A percentile compares a stretch with the other conserved stretches of the same genome.
phyloP scores from a whole-genome alignment of 2,797 vertebrate genomes.

The Artibeus lituratus region DNA sequence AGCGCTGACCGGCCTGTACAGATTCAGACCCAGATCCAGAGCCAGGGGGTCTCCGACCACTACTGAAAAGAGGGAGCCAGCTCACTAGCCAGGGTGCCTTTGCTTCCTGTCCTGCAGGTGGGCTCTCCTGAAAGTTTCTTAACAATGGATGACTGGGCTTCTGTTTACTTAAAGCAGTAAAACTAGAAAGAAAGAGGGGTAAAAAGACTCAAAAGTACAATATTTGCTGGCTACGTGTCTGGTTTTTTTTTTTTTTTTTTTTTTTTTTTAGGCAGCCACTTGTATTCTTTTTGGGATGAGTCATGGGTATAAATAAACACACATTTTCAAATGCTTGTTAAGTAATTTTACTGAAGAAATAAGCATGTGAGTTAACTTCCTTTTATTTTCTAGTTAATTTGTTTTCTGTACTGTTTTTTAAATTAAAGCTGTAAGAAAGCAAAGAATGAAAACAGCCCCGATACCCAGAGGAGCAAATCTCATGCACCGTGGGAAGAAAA shows the following conservation, averaged over 20 bases:
- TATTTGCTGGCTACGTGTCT: background rate
- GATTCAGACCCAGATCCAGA: background rate
- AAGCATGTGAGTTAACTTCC: background rate
- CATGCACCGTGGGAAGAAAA: constrained; percentile 89
- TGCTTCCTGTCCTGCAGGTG: background rate
- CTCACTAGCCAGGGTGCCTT: background rate
- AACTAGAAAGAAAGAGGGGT: background rate
- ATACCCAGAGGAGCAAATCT: constrained; percentile 85
- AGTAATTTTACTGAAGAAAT: background rate
- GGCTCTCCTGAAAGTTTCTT: background rate
- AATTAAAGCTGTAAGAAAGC: constrained; percentile 85
- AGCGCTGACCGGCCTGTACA: background rate
- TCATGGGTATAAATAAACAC: background rate
- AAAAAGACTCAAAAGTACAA: background rate
- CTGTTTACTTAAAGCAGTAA: background rate
- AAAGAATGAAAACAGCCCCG: constrained; percentile 86
- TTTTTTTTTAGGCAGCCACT: background rate
- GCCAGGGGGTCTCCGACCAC: background rate
- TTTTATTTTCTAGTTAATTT: constrained; percentile 59
- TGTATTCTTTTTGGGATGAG: background rate
- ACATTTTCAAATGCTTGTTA: background rate
- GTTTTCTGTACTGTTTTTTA: constrained; percentile 35
- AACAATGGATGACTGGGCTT: background rate
- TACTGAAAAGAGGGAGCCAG: background rate
- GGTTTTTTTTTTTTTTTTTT: background rate